Conservation (phyloP, 2,888 invertebrate genomes). For the Drosophila prolongata region DNA sequence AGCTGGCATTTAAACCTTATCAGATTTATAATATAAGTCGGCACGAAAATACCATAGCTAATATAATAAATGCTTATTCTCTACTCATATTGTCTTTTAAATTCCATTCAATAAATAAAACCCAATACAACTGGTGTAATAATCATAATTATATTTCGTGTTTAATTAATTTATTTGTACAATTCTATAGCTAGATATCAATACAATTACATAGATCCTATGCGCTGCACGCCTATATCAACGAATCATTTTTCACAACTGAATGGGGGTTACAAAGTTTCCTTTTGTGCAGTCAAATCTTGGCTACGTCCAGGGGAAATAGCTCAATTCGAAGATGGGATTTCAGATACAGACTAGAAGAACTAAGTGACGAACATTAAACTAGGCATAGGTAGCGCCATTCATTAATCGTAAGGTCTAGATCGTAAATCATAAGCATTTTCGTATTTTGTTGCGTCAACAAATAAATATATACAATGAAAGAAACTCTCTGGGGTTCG, state of each 20-base stretch:
- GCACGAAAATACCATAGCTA: too few relatives aligned
- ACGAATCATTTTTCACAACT: conserved; percentile 51
- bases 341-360: conserved; percentile 75
- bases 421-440: conserved; percentile 50
- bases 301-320: conserved; percentile 28
- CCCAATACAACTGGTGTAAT: conserved; percentile 53
- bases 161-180: conserved; percentile 77
- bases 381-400: conserved; percentile 75
- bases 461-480: conserved; percentile 52
- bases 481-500: conserved; percentile 41
- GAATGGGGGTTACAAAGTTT: conserved; percentile 20
- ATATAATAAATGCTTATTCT: too few relatives aligned
- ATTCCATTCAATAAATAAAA: neutral
- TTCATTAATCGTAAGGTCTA: conserved; percentile 52
- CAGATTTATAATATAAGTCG: neutral
- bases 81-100: neutral
- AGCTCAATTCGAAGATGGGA: conserved; percentile 57
- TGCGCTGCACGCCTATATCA: conserved; percentile 37
- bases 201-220: conserved; percentile 57
- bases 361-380: conserved; percentile 76
- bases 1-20: too few relatives aligned
- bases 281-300: conserved; percentile 50
- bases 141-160: conserved; percentile 56
- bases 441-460: conserved; percentile 35
- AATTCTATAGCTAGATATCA: conserved; percentile 62